Base-by-base conservation (phyloP, 2,797 vertebrate genomes). In the Arrhamphus sclerolepis region DNA sequence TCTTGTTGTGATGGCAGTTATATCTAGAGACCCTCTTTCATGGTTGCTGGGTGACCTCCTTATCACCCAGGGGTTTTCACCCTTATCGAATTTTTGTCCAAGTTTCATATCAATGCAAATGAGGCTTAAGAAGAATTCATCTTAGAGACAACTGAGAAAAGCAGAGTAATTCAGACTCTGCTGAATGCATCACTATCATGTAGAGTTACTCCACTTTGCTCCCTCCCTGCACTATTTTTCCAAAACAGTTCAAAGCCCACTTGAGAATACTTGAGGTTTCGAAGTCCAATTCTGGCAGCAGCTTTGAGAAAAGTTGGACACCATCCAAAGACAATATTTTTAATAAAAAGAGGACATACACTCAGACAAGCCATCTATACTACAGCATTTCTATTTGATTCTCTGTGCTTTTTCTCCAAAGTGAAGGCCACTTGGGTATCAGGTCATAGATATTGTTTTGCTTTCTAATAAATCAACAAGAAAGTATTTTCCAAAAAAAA, bases 291-390 rank as follows among this genome's bases (percentile, higher is more conserved):
- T 89, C 82, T 90, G 87, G 87, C 86, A 84, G 50, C 42, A 72
- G 53, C 65, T 66, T 49, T 29, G 54, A 63, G 69, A 83, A 85
- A 87, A 71, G 62, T 63, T 92, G 89, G 89, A 87, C 7, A 16
- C 28, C 53, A 55, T 49, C 90, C 89, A 91, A 90, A 81, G 72
- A 80, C 83, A 92, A 91, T 89, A 89, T 90, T 88, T 87, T 83
- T 77, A 68, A 71, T 72, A 71, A 75, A 51, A 75, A 75, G 71
- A 78, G 78, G 75, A 80, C 78, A 81, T 63, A 69, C 76, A 26
- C 24, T 2, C 24, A 26, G 62, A 85, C 78, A 85, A 86, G 75
- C 69, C 72, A 74, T 81, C 69, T 68, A 72, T 75, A 75, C 80
- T 89, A 87, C 84, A 81, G 70, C 70, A 75, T 81, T 86, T 86